These are phyloP conservation scores for Agrypnia vestita DNA, from an alignment of 1,140 invertebrate genomes.

Conservation along the genomic window DNA sequence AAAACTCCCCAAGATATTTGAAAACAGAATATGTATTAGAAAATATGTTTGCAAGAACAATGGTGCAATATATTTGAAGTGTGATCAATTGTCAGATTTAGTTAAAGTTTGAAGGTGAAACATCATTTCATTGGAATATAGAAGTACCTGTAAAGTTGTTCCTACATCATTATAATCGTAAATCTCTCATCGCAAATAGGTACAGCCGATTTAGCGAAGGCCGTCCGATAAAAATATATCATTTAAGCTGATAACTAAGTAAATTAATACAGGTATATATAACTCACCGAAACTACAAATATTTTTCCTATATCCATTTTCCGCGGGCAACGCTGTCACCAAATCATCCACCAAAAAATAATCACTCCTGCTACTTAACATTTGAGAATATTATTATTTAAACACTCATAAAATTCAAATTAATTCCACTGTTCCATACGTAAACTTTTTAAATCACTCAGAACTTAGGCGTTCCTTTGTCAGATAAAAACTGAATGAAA, in stretches of 20 bases:
- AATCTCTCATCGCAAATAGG: background rate
- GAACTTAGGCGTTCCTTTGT: conserved; percentile 30
- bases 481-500: background rate
- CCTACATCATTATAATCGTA: too few species aligned
- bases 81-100: too few species aligned
- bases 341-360: conserved; percentile 74
- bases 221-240: conserved; percentile 8
- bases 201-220: conserved; percentile 34
- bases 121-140: background rate
- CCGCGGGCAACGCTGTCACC: conserved; percentile 73
- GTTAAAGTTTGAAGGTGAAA: background rate
- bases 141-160: too few species aligned
- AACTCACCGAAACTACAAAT: conserved; percentile 72
- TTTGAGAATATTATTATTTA: conserved; percentile 63
- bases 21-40: too few species aligned
- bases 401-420: conserved; percentile 23
- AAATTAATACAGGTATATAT: conserved; percentile 65
- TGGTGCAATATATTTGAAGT: too few species aligned
- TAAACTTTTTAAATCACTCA: conserved; percentile 15
- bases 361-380: conserved; percentile 70
- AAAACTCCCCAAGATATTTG: too few species aligned
- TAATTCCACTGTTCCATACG: background rate
- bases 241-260: conserved; percentile 4
- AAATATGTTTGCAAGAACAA: too few species aligned
- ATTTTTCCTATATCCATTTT: conserved; percentile 71